Percentiles rank a stretch among this genome's conserved stretches.
phyloP scores from a whole-genome alignment of 1,140 invertebrate genomes.

The Wiebesia pumilae region DNA sequence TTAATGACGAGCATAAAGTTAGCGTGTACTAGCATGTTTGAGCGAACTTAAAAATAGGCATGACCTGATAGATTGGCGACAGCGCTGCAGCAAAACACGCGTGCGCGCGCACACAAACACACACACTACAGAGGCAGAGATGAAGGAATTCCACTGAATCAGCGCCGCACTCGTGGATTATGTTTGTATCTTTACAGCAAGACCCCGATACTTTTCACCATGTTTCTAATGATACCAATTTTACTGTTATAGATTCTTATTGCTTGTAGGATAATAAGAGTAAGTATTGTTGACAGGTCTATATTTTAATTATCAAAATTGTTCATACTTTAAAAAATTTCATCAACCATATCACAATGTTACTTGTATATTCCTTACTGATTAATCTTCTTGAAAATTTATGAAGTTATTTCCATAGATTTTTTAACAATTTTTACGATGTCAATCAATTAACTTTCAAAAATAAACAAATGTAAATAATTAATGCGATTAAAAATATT shows the following conservation, averaged over 20 bases:
- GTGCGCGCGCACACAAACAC: not conserved
- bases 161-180: constrained; percentile 9
- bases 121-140: not conserved
- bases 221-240: not conserved
- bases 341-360: too few species aligned
- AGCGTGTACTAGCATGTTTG: not conserved
- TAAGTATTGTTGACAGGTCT: not conserved
- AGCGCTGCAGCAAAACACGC: not conserved
- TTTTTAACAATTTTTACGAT: too few species aligned
- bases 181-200: constrained; percentile 23
- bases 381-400: too few species aligned
- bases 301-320: too few species aligned
- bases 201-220: not conserved
- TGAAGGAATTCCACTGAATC: constrained; percentile 36
- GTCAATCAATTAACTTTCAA: too few species aligned
- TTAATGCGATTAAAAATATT: too few species aligned
- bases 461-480: too few species aligned
- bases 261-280: not conserved
- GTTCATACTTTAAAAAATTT: too few species aligned
- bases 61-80: constrained; percentile 17
- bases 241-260: not conserved
- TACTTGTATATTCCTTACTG: too few species aligned
- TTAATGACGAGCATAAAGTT: not conserved
- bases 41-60: constrained; percentile 46
- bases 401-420: too few species aligned